phyloP scores from a whole-genome alignment of 2,797 vertebrate species.

The Euphonia xanthogaster region DNA sequence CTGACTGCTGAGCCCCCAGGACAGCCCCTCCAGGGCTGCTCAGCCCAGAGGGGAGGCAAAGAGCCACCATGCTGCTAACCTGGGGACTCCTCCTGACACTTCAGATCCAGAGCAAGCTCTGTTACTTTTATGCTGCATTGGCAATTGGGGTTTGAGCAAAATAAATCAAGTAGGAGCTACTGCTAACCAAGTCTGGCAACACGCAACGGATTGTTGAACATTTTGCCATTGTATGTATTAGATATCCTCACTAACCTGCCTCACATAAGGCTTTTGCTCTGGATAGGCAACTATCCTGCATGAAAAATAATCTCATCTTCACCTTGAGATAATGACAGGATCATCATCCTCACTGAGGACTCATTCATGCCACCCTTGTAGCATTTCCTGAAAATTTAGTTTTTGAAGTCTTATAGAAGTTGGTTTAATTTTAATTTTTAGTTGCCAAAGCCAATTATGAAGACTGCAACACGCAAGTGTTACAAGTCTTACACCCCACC shows the following conservation, averaged over 20 bases:
- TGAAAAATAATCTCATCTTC: not conserved
- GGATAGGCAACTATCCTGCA: not conserved
- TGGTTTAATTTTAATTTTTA: not conserved
- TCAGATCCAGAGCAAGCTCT: not conserved
- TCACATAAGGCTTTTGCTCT: not conserved
- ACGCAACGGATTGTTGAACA: not conserved
- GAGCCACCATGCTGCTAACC: fast-evolving
- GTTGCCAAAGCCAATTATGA: not conserved
- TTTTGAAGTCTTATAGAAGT: not conserved
- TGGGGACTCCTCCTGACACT: fast-evolving
- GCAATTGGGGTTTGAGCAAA: not conserved
- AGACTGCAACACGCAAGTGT: not conserved
- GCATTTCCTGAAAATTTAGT: not conserved
- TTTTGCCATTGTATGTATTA: not conserved
- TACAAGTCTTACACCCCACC: not conserved
- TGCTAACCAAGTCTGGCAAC: not conserved
- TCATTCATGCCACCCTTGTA: not conserved
- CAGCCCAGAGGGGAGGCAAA: not conserved
- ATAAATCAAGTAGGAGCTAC: not conserved
- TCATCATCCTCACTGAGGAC: not conserved
- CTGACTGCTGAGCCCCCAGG: not conserved
- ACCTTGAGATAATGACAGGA: not conserved
- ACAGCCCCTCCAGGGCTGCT: not conserved
- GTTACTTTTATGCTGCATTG: not conserved
- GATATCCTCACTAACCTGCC: not conserved